These are phyloP conservation scores for Cygnus buccinator DNA, from an alignment of 2,113 vertebrate genomes.

Conservation along the genomic window DNA sequence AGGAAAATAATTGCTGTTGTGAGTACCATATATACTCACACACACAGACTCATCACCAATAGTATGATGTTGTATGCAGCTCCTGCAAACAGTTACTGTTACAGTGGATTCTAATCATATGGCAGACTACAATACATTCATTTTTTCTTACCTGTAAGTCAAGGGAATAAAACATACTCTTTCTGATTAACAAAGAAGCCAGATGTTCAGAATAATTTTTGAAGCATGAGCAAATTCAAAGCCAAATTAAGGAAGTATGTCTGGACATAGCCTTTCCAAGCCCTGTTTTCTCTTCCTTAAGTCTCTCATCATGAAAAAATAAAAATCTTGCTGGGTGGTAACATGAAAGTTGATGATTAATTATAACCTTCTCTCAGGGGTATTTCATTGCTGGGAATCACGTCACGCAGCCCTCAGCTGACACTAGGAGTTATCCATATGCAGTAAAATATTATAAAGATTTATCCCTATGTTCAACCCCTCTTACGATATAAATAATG, in stretches of 20 bases:
- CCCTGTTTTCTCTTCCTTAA: slow-evolving; percentile 1
- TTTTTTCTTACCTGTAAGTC: slow-evolving; percentile 18
- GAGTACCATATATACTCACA: accelerated
- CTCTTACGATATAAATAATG: not conserved
- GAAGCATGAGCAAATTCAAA: slow-evolving; percentile 23
- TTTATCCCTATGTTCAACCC: not conserved
- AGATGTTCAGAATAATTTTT: slow-evolving; percentile 48
- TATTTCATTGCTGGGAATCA: slow-evolving; percentile 12
- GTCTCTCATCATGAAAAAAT: slow-evolving; percentile 6
- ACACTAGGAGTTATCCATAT: not conserved
- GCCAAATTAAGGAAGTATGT: slow-evolving; percentile 44
- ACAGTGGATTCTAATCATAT: not conserved
- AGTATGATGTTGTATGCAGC: not conserved
- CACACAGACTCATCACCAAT: not conserved
- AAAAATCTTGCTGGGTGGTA: slow-evolving; percentile 39
- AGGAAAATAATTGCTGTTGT: not conserved
- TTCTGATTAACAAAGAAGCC: slow-evolving; percentile 25
- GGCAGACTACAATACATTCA: not conserved
- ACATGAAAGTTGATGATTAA: slow-evolving; percentile 17
- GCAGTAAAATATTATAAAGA: not conserved
- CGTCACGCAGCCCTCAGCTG: not conserved
- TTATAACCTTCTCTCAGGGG: slow-evolving; percentile 10
- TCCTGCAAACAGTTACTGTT: slow-evolving; percentile 6
- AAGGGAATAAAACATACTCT: not conserved
- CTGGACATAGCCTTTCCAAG: not conserved